These are phyloP conservation scores for Siniperca chuatsi DNA, from an alignment of 2,113 vertebrate species.

Conservation along the genomic window DNA sequence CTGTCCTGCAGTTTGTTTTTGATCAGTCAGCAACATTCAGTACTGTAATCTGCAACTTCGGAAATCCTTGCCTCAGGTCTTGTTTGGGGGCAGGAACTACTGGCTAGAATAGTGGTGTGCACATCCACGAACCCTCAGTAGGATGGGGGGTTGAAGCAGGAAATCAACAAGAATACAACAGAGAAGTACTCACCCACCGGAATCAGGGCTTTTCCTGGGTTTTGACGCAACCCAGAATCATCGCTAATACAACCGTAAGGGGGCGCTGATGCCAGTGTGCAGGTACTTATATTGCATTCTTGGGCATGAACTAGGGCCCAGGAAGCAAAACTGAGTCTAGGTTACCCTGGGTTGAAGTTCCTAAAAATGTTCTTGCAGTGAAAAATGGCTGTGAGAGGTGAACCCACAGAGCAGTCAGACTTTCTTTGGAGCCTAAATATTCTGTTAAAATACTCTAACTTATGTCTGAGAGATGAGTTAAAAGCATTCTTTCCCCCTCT, in stretches of 20 bases:
- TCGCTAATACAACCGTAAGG: background rate
- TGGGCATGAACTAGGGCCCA: background rate
- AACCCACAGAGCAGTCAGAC: slow-evolving; percentile 56
- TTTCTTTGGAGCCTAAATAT: slow-evolving; percentile 2
- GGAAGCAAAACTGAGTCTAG: background rate
- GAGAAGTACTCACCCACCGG: background rate
- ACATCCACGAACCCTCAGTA: background rate
- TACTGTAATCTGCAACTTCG: too few species aligned
- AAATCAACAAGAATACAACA: background rate
- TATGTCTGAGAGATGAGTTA: slow-evolving; percentile 84
- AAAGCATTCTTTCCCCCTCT: slow-evolving; percentile 38
- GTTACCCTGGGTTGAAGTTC: background rate
- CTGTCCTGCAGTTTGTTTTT: too few species aligned
- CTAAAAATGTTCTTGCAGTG: background rate
- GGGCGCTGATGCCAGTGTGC: background rate
- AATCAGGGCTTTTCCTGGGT: background rate
- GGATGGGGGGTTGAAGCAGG: background rate
- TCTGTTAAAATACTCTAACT: background rate
- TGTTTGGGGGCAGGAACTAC: too few species aligned
- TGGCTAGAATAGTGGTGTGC: too few species aligned
- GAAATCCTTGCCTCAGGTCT: too few species aligned
- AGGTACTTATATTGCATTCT: background rate
- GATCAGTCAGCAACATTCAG: too few species aligned
- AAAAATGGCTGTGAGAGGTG: slow-evolving; percentile 43
- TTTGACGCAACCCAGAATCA: background rate